These are phyloP conservation scores for Henicopernis longicauda DNA, from an alignment of 2,113 vertebrate species.

Conservation along the genomic window DNA sequence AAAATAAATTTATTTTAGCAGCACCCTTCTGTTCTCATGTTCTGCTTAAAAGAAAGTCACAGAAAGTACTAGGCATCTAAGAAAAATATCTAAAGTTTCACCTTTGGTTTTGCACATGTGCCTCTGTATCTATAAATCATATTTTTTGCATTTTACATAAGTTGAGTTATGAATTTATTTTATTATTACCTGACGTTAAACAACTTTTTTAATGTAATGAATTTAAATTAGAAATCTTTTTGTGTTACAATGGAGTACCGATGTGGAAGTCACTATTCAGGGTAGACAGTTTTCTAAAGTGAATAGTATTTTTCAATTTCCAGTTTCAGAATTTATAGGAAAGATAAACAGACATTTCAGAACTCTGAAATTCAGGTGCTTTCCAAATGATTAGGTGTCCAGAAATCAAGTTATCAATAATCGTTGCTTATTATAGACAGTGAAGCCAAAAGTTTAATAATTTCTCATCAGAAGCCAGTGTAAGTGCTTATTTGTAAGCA, in stretches of 20 bases:
- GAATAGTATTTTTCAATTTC: neutral
- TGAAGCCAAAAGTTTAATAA: neutral
- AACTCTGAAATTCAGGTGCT: neutral
- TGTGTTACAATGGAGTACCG: neutral
- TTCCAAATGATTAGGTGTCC: neutral
- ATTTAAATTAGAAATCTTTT: neutral
- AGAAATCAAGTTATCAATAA: neutral
- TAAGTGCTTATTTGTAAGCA: neutral
- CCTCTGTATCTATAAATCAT: neutral
- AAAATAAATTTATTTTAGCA: neutral
- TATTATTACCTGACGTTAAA: neutral
- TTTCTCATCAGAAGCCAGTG: neutral
- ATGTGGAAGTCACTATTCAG: neutral
- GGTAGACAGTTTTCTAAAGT: neutral
- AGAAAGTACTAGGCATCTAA: neutral
- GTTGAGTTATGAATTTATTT: neutral
- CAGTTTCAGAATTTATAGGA: neutral
- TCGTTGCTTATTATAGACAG: neutral
- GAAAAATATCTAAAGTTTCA: neutral
- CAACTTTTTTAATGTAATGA: neutral
- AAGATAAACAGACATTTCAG: neutral
- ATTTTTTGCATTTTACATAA: neutral
- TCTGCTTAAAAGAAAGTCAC: neutral
- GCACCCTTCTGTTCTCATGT: neutral
- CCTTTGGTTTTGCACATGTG: neutral